Percentiles rank a stretch among this genome's conserved stretches.
Conservation (phyloP, 2,113 vertebrate species). For the Pomatorhinus ruficollis region DNA sequence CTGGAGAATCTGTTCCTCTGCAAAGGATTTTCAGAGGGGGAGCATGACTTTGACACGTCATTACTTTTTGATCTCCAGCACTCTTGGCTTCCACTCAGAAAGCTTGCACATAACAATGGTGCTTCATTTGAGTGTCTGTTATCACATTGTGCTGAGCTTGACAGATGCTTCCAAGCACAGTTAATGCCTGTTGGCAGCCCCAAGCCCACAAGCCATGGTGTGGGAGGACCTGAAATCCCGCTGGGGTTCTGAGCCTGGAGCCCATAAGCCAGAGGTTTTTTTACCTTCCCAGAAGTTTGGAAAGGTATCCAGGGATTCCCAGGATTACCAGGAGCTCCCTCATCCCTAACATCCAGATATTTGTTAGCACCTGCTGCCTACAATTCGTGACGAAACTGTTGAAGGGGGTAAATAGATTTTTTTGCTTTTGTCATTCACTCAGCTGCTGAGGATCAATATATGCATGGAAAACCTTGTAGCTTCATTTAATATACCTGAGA, state of each 20-base stretch:
- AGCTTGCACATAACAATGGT: not conserved
- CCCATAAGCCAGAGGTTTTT: not conserved
- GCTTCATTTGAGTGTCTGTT: conserved; percentile 15
- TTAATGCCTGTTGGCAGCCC: not conserved
- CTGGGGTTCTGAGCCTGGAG: not conserved
- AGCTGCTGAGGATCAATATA: not conserved
- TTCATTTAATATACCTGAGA: not conserved
- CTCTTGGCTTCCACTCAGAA: not conserved
- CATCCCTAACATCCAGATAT: not conserved
- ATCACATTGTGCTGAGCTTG: conserved; percentile 17
- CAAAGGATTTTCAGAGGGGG: not conserved
- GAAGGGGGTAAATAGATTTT: not conserved
- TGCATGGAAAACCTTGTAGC: not conserved
- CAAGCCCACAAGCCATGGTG: not conserved
- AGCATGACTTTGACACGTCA: not conserved
- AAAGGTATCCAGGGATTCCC: not conserved
- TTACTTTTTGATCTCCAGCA: conserved; percentile 29
- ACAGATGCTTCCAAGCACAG: conserved; percentile 49
- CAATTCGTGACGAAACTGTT: not conserved
- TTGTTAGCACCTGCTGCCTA: not conserved
- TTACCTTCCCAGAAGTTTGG: not conserved
- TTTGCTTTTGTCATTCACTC: not conserved
- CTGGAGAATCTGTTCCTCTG: not conserved
- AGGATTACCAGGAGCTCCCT: not conserved
- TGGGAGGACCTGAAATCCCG: conserved; percentile 10